phyloP scores from a whole-genome alignment of 2,888 invertebrate genomes.

The Danaus chrysippus region DNA sequence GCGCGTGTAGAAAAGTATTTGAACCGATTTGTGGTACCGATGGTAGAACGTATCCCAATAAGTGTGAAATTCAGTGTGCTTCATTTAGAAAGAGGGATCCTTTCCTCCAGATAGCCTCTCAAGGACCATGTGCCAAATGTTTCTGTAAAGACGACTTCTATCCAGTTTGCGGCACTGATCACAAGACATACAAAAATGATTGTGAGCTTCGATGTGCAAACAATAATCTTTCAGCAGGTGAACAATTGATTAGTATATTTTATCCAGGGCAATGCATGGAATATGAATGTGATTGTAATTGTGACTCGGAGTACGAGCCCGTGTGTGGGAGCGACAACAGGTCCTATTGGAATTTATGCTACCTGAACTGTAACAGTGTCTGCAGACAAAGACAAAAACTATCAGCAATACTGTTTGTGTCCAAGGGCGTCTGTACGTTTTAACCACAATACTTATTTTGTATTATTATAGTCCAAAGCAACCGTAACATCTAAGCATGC shows the following conservation, averaged over 20 bases:
- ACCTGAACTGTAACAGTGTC: constrained; percentile 37
- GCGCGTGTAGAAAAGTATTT: constrained; percentile 31
- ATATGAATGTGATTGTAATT: constrained; percentile 27
- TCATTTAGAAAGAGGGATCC: constrained; percentile 25
- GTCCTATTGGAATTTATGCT: constrained; percentile 43
- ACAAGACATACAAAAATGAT: constrained; percentile 38
- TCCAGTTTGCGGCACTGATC: constrained; percentile 46
- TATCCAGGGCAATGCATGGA: constrained; percentile 34
- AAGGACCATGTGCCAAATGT: constrained; percentile 39
- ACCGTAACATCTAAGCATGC: too few species aligned
- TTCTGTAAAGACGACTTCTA: constrained; percentile 32
- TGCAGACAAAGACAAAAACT: constrained; percentile 27
- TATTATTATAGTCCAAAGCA: too few species aligned
- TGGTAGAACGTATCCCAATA: constrained; percentile 37
- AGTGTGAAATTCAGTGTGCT: constrained; percentile 39
- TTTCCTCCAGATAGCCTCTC: constrained; percentile 28
- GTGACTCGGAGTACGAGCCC: constrained; percentile 30
- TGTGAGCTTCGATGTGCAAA: constrained; percentile 42
- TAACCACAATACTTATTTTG: background rate
- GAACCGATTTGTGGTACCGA: constrained; percentile 43
- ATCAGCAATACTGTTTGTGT: background rate
- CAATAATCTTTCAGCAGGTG: constrained; percentile 19
- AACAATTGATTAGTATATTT: constrained; percentile 23
- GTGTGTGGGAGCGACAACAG: constrained; percentile 41
- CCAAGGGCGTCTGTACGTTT: background rate